These are phyloP conservation scores for Amblyjoppa fuscipennis DNA, from an alignment of 2,888 invertebrate species.

Conservation along the genomic window DNA sequence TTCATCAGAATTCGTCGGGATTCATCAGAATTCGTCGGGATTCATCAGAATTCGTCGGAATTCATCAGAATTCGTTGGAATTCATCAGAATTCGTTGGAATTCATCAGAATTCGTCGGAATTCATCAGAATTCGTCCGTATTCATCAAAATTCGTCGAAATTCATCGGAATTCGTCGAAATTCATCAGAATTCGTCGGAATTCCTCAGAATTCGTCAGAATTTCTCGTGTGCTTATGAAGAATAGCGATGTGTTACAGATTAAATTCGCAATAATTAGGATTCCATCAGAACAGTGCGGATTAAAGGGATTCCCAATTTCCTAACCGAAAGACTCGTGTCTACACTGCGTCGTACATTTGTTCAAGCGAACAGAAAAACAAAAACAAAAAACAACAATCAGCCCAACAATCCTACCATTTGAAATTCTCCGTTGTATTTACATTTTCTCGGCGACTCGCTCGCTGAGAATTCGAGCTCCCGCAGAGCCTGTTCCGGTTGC, in stretches of 20 bases:
- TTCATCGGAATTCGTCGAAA: background rate
- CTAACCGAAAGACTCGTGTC: background rate
- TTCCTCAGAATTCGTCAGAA: background rate
- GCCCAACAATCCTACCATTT: background rate
- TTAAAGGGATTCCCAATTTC: slow-evolving; percentile 50
- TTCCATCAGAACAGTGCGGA: slow-evolving; percentile 52
- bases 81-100: slow-evolving; percentile 9
- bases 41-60: slow-evolving; percentile 23
- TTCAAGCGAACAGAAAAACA: background rate
- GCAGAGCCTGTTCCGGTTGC: background rate
- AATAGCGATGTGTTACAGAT: slow-evolving; percentile 79
- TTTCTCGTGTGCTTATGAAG: slow-evolving; percentile 79
- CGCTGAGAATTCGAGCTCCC: background rate
- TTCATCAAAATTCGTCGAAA: slow-evolving; percentile 24
- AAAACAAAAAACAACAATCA: background rate
- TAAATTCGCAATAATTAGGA: slow-evolving; percentile 74
- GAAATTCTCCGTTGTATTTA: background rate
- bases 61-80: slow-evolving; percentile 1
- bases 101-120: slow-evolving; percentile 4
- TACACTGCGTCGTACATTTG: background rate
- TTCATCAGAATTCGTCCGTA: slow-evolving; percentile 28
- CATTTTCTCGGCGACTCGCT: slow-evolving; percentile 8
- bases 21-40: slow-evolving; percentile 4
- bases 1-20: slow-evolving; percentile 19
- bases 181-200: slow-evolving; percentile 23